Conservation (phyloP, 2,113 vertebrate species). For the Ptilorrhoa leucosticta region DNA sequence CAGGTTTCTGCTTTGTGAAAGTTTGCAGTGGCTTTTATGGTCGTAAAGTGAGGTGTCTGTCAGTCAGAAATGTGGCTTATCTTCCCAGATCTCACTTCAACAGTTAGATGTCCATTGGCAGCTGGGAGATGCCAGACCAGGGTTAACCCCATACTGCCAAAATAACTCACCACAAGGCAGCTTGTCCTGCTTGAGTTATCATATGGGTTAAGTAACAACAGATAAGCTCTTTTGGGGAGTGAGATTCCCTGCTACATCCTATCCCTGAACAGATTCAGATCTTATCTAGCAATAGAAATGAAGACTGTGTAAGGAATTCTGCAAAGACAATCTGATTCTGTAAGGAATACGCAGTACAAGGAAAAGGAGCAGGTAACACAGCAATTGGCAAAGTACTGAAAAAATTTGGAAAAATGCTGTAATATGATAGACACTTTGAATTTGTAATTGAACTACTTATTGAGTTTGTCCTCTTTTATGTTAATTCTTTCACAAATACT, state of each 20-base stretch:
- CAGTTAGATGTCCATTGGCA: not conserved
- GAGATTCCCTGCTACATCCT: not conserved
- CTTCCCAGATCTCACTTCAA: not conserved
- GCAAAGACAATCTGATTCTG: not conserved
- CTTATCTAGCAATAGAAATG: not conserved
- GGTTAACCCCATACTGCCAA: rapidly evolving
- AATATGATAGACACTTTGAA: not conserved
- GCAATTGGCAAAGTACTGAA: not conserved
- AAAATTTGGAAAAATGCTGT: not conserved
- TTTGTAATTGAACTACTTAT: not conserved
- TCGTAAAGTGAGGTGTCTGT: not conserved
- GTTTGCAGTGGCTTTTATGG: not conserved
- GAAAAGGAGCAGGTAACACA: not conserved
- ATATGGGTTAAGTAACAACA: not conserved
- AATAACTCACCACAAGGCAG: not conserved
- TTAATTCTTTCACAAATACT: not conserved
- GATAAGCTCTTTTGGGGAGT: not conserved
- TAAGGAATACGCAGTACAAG: not conserved
- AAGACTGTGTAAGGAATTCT: not conserved
- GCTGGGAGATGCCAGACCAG: not conserved
- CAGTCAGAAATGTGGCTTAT: not conserved
- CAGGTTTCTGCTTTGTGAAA: not conserved
- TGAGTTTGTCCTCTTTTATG: not conserved
- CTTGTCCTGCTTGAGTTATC: not conserved
- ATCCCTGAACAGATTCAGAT: not conserved